These are phyloP conservation scores for Enoplosus armatus DNA, from an alignment of 2,797 vertebrate genomes.

Conservation along the genomic window DNA sequence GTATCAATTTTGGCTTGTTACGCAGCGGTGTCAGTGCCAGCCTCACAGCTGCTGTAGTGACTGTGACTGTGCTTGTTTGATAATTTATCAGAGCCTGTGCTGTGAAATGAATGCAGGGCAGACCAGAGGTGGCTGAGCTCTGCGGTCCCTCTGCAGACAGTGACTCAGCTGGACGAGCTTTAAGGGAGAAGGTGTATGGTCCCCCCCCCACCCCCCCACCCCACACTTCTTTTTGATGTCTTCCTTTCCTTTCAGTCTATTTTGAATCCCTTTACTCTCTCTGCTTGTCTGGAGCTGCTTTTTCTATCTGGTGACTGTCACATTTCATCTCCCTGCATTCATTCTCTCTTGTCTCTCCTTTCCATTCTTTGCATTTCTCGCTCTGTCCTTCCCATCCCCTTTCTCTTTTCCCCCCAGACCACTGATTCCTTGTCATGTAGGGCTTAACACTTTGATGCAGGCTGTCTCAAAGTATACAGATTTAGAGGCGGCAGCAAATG, in stretches of 20 bases:
- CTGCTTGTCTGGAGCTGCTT: not conserved
- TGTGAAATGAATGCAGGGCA: slow-evolving; percentile 63
- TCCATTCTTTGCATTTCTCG: not conserved
- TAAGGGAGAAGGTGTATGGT: not conserved
- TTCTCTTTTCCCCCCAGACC: slow-evolving; percentile 5
- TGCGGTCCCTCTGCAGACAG: slow-evolving; percentile 67
- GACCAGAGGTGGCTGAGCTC: slow-evolving; percentile 61
- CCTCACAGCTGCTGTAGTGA: slow-evolving; percentile 44
- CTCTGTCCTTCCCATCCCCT: not conserved
- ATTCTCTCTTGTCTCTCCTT: not conserved
- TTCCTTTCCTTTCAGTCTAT: not conserved
- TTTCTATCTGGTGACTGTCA: slow-evolving; percentile 1
- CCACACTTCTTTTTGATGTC: slow-evolving; percentile 20
- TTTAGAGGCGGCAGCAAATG: slow-evolving; percentile 3
- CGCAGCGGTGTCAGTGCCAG: slow-evolving; percentile 26
- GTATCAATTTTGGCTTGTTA: slow-evolving; percentile 51
- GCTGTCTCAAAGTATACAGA: slow-evolving; percentile 23
- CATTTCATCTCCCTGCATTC: slow-evolving; percentile 17
- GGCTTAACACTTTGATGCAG: slow-evolving; percentile 39
- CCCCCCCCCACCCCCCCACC: no score
- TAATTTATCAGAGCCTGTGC: slow-evolving; percentile 69
- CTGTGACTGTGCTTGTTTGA: slow-evolving; percentile 65
- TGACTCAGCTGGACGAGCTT: slow-evolving; percentile 71
- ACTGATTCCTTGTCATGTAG: slow-evolving; percentile 13
- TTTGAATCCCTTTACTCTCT: slow-evolving; percentile 5